These are phyloP conservation scores for Phthorimaea operculella DNA, from an alignment of 1,140 invertebrate species.

Conservation along the genomic window DNA sequence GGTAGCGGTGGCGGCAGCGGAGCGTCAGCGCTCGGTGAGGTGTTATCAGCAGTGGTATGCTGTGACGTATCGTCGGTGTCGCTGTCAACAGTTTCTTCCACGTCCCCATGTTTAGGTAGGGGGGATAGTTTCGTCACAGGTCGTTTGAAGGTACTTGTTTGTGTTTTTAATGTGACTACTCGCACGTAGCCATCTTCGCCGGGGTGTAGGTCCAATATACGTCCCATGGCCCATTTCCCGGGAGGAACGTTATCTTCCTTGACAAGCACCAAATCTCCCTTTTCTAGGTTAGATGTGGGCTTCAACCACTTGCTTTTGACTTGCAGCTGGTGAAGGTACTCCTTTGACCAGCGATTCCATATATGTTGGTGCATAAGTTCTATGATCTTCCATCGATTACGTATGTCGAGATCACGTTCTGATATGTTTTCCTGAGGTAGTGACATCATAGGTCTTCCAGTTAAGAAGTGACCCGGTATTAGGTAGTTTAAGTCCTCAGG, in stretches of 20 bases:
- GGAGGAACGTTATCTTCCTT: conserved; percentile 29
- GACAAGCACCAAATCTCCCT: conserved; percentile 24
- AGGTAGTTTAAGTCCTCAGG: conserved; percentile 15
- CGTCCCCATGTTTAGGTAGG: background rate
- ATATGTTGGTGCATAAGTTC: conserved; percentile 5
- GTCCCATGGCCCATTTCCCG: conserved; percentile 30
- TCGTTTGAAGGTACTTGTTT: background rate
- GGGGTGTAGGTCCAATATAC: conserved; percentile 25
- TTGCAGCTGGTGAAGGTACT: conserved; percentile 26
- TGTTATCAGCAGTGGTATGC: background rate
- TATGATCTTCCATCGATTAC: conserved; percentile 6
- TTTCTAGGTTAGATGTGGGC: background rate
- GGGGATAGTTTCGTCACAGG: conserved; percentile 3
- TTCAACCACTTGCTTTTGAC: conserved; percentile 19
- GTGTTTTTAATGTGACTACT: conserved; percentile 11
- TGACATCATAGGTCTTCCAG: conserved; percentile 23
- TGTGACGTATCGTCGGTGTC: background rate
- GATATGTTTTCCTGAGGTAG: conserved; percentile 14
- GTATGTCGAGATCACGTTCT: background rate
- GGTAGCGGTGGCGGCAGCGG: too few species aligned
- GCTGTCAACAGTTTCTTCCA: background rate
- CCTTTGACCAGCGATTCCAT: conserved; percentile 23
- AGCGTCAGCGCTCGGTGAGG: background rate
- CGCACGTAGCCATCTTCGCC: conserved; percentile 26
- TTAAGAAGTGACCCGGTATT: conserved; percentile 36